Base-by-base conservation (phyloP, 2,797 vertebrate genomes). In the Betta splendens region DNA sequence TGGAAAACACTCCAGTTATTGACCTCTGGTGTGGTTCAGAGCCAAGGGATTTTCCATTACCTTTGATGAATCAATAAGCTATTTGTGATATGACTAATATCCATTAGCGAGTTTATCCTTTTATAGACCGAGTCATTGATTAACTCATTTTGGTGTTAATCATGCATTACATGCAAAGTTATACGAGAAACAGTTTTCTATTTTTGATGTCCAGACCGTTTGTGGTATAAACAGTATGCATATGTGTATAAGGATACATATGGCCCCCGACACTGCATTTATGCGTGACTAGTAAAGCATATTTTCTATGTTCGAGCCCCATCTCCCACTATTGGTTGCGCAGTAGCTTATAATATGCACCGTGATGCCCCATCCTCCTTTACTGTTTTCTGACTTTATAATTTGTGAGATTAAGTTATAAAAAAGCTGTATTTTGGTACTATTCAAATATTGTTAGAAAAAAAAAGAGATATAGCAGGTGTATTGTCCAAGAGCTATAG, bases 401-500 rank as follows among this genome's bases (percentile, higher is more conserved):
- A 87, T 87, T 85, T 89, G 86, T 90, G 86, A 81, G 38, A 81
- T 81, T 73, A 76, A 75, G 80, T 86, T 87, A 88, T 87, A 79
- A 69, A 75, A 77, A 87, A 90, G 58, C 73, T 88, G 87, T 90
- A 91, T 91, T 90, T 90, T 89, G 88, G 82, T 91, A 89, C 84
- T 84, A 75, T 84, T 89, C 75, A 79, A 65, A 77, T 90, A 87
- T 83, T 83, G 80, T 84, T 87, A 86, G 79, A 78, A 83, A 67
- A 83, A 67, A 83, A 87, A 83, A 87, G 65, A 83, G 73, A 73
- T 82, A 87, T 81, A 87, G 81, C 77, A 80, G 79, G 83, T 44
- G 84, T 89, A 88, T 89, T 87, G 85, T 87, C 80, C 64, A 32
- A 71, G 64, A 82, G 80, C 73, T 85, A 88, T 89, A 84, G 81